Evolutionary conservation across 2,113 vertebrate genomes (phyloP).

Genomic region (Mobula birostris): DNA sequence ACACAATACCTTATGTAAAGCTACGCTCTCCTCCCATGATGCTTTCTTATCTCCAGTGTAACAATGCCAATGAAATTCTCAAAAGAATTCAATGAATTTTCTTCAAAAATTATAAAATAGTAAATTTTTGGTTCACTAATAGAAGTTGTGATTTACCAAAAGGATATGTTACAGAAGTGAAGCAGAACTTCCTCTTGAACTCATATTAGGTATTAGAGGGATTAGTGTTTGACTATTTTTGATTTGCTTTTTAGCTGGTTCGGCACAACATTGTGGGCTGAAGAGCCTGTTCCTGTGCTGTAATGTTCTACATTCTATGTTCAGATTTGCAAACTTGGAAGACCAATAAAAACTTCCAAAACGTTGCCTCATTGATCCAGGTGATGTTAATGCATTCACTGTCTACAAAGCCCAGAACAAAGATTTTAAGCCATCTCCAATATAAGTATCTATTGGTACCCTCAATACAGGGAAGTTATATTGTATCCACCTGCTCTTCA

Average conservation of each 20-base stretch:
- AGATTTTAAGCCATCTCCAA: no score
- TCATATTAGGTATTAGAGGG: background rate
- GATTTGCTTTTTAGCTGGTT: no score
- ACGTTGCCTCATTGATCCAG: background rate
- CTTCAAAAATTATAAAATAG: background rate
- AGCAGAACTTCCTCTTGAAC: background rate
- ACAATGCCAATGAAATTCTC: background rate
- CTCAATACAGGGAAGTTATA: no score
- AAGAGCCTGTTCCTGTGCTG: no score
- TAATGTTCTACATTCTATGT: no score
- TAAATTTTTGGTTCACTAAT: background rate
- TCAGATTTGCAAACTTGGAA: background rate
- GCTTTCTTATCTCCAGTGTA: background rate
- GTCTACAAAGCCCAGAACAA: no score
- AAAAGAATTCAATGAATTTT: background rate
- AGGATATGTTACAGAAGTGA: background rate
- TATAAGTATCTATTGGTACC: no score
- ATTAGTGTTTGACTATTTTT: no score
- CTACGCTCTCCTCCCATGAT: background rate
- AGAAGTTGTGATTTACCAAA: background rate
- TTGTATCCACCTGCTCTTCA: no score
- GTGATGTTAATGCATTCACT: no score
- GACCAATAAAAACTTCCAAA: background rate
- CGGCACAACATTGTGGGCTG: no score
- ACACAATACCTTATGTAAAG: background rate